phyloP scores from a whole-genome alignment of 2,888 invertebrate species.

The Troides aeacus region DNA sequence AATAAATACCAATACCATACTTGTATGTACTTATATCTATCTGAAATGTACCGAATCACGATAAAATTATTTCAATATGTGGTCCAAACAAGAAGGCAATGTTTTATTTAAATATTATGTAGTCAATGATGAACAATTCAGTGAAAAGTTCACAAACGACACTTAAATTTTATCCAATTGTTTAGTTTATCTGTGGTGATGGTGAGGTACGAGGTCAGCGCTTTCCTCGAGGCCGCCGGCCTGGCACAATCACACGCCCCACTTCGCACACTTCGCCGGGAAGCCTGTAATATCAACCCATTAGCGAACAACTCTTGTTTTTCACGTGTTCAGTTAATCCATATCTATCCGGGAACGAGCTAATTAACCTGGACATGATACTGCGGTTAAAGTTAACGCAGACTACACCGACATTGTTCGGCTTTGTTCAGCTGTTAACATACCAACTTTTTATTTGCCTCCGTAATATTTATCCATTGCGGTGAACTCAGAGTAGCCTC shows the following conservation, averaged over 20 bases:
- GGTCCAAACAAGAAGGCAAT: too few species aligned
- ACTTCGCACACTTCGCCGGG: constrained; percentile 10
- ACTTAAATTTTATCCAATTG: not conserved
- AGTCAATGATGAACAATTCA: not conserved
- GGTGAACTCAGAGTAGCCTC: too few species aligned
- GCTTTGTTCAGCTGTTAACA: too few species aligned
- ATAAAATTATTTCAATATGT: too few species aligned
- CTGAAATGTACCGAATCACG: too few species aligned
- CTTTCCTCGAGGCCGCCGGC: not conserved
- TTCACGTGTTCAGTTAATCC: constrained; percentile 10
- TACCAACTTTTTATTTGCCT: too few species aligned
- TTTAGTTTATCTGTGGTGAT: not conserved
- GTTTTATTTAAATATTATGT: not conserved
- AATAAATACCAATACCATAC: too few species aligned
- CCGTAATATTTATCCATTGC: too few species aligned
- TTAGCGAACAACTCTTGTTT: constrained; percentile 18
- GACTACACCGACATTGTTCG: not conserved
- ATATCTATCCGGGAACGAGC: constrained; percentile 1
- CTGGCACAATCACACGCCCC: constrained; percentile 12
- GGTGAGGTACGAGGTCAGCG: not conserved
- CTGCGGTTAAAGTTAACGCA: not conserved
- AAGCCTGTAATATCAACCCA: constrained; percentile 22
- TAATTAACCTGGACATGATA: constrained; percentile 7
- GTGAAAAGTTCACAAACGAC: not conserved
- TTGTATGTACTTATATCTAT: too few species aligned